Evolutionary conservation across 1,140 invertebrate species (phyloP).

Genomic region (Trichoplusia ni): DNA sequence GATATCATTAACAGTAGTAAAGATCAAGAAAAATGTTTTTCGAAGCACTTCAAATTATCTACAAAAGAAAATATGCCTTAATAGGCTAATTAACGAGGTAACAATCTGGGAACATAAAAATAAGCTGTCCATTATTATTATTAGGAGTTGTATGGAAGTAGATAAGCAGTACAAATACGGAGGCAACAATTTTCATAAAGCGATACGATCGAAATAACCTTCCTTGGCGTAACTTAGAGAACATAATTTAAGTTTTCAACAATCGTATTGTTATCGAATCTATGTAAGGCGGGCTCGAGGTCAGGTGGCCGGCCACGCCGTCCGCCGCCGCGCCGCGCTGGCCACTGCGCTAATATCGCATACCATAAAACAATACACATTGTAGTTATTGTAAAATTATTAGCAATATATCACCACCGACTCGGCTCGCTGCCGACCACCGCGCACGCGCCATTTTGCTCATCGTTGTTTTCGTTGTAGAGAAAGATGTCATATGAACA

Average conservation of each 20-base stretch:
- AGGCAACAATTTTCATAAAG: constrained; percentile 37
- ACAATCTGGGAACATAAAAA: constrained; percentile 22
- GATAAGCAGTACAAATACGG: constrained; percentile 33
- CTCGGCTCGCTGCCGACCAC: too few species aligned
- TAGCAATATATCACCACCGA: background rate
- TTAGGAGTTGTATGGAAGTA: constrained; percentile 3
- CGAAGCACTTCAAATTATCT: constrained; percentile 1
- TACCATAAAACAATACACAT: constrained; percentile 34
- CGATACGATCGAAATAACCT: constrained; percentile 45
- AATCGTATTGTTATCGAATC: constrained; percentile 46
- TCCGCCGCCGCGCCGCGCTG: constrained; percentile 10
- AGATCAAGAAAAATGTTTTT: background rate
- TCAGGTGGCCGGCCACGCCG: constrained; percentile 10
- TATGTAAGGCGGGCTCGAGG: constrained; percentile 23
- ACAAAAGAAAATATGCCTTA: constrained; percentile 27
- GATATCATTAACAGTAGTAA: background rate
- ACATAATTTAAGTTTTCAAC: constrained; percentile 50
- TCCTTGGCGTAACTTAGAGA: constrained; percentile 41
- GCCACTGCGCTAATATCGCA: background rate
- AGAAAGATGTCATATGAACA: background rate
- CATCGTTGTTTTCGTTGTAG: background rate
- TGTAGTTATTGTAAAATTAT: constrained; percentile 20
- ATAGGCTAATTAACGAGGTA: constrained; percentile 11
- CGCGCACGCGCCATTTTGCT: too few species aligned
- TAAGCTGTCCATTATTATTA: constrained; percentile 17